These are phyloP conservation scores for Crax fasciolata DNA, from an alignment of 2,797 vertebrate genomes.

Conservation along the genomic window DNA sequence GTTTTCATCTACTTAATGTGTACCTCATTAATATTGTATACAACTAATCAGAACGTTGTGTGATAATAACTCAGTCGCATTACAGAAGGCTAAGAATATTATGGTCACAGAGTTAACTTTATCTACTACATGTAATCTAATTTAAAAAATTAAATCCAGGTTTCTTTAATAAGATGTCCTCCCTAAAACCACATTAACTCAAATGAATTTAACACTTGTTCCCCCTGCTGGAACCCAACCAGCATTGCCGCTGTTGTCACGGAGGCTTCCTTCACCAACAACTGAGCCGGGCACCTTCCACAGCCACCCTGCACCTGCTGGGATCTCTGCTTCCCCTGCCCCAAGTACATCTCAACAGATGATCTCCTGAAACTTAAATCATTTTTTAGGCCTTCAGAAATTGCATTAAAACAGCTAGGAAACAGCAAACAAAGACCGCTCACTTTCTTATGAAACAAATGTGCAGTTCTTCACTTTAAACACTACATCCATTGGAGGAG, in stretches of 20 bases:
- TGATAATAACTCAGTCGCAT: slow-evolving; percentile 6
- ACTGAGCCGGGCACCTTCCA: not conserved
- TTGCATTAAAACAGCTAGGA: not conserved
- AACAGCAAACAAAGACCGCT: not conserved
- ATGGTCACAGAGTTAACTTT: slow-evolving; percentile 11
- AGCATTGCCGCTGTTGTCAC: not conserved
- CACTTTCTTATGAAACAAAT: not conserved
- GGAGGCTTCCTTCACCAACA: not conserved
- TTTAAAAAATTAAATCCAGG: slow-evolving; percentile 26
- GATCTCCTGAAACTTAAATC: not conserved
- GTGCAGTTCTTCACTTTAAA: not conserved
- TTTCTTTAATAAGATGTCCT: slow-evolving; percentile 41
- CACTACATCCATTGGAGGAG: not conserved
- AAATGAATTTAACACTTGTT: slow-evolving; percentile 20
- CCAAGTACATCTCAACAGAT: not conserved
- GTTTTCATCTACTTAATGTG: not conserved
- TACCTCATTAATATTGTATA: slow-evolving; percentile 35
- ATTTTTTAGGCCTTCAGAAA: not conserved
- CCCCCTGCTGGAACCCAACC: not conserved
- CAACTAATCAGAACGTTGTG: not conserved
- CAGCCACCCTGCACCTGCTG: not conserved
- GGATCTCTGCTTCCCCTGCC: not conserved
- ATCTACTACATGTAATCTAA: slow-evolving; percentile 35
- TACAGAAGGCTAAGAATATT: slow-evolving; percentile 31
- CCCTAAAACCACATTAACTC: slow-evolving; percentile 39